phyloP scores from a whole-genome alignment of 2,113 vertebrate species.

The Siniperca chuatsi region DNA sequence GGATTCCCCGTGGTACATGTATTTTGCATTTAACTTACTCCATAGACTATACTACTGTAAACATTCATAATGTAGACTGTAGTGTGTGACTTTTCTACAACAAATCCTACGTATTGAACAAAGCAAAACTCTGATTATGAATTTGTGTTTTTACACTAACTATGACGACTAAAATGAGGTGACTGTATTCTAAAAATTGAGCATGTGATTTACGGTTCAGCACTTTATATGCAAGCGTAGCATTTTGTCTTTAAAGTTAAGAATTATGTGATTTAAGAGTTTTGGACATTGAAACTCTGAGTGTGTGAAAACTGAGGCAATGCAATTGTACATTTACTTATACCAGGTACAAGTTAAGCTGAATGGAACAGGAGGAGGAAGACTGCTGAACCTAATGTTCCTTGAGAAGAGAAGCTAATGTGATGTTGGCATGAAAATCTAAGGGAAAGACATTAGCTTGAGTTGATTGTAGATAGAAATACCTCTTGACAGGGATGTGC shows the following conservation, averaged over 20 bases:
- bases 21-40: neutral
- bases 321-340: neutral
- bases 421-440: conserved; percentile 39
- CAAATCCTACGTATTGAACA: neutral
- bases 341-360: neutral
- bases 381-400: conserved; percentile 9
- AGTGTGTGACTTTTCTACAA: neutral
- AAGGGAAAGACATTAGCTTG: conserved; percentile 35
- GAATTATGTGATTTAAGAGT: neutral
- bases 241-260: neutral
- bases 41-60: neutral
- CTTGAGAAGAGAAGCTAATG: conserved; percentile 15
- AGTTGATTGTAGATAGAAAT: conserved; percentile 38
- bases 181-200: neutral
- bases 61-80: neutral
- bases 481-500: conserved; percentile 40
- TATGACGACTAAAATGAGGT: neutral
- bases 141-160: neutral
- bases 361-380: neutral
- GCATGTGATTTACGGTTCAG: neutral
- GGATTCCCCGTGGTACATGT: neutral
- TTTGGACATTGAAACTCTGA: neutral
- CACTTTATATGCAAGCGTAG: neutral
- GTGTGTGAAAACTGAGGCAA: neutral
- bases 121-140: neutral